Conservation (phyloP, 1,140 invertebrate species). For the Cydia strobilella region DNA sequence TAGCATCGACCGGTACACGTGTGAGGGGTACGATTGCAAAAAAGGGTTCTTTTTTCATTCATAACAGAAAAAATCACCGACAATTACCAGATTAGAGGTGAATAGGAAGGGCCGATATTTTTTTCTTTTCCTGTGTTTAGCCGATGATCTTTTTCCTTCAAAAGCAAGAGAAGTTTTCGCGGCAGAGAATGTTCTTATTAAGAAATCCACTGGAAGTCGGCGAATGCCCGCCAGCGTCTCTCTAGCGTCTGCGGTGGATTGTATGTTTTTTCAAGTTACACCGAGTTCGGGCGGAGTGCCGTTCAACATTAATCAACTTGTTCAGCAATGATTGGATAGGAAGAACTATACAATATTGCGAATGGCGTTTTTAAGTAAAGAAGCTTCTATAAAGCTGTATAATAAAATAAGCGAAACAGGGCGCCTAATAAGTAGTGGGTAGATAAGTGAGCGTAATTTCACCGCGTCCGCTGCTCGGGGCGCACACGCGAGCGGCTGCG, state of each 20-base stretch:
- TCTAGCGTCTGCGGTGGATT: slow-evolving; percentile 45
- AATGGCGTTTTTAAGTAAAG: not conserved
- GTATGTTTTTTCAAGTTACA: slow-evolving; percentile 43
- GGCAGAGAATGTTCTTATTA: slow-evolving; percentile 54
- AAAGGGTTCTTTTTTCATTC: slow-evolving; percentile 67
- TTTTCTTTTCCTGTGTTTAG: slow-evolving; percentile 48
- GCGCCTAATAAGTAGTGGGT: slow-evolving; percentile 46
- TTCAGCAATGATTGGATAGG: slow-evolving; percentile 3
- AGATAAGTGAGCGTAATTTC: slow-evolving; percentile 70
- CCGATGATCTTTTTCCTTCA: slow-evolving; percentile 54
- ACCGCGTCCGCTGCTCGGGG: slow-evolving; percentile 65
- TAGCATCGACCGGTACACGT: slow-evolving; percentile 50
- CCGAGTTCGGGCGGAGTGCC: slow-evolving; percentile 33
- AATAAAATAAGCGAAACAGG: slow-evolving; percentile 50
- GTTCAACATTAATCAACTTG: slow-evolving; percentile 46
- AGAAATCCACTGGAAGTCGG: slow-evolving; percentile 40
- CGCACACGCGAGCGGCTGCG: slow-evolving; percentile 67
- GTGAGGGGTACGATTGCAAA: slow-evolving; percentile 63
- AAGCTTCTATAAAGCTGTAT: slow-evolving; percentile 39
- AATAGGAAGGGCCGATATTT: slow-evolving; percentile 50
- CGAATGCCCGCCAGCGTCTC: slow-evolving; percentile 36
- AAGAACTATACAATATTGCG: not conserved
- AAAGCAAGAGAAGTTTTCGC: slow-evolving; percentile 43
- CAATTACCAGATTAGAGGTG: slow-evolving; percentile 70
- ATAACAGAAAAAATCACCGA: slow-evolving; percentile 59